Percentiles rank a stretch among this genome's conserved stretches.
Evolutionary conservation across 1,140 invertebrate species (phyloP).

Genomic region (Hylaeus anthracinus): DNA sequence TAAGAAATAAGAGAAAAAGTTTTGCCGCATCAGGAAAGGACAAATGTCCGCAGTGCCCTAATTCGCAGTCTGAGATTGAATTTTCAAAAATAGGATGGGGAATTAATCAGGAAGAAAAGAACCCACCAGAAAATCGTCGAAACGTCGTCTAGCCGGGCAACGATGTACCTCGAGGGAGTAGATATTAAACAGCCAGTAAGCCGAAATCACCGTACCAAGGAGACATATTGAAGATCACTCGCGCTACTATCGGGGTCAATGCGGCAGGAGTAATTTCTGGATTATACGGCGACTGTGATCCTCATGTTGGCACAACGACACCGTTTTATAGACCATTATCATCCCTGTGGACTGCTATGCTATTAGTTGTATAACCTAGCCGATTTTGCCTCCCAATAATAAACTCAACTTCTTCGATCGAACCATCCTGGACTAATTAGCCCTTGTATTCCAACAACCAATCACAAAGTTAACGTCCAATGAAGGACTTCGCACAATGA

Average conservation of each 20-base stretch:
- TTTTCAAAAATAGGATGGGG: slow-evolving; percentile 41
- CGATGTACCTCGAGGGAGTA: slow-evolving; percentile 15
- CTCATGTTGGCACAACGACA: slow-evolving; percentile 35
- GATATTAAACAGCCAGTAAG: slow-evolving; percentile 49
- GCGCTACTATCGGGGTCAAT: slow-evolving; percentile 41
- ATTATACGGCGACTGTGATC: slow-evolving; percentile 52
- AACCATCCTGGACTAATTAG: background rate
- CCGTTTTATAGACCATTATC: slow-evolving; percentile 42
- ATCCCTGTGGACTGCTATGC: background rate
- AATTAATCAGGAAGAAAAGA: slow-evolving; percentile 37
- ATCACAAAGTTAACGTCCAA: background rate
- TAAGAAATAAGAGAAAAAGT: background rate
- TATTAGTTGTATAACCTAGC: slow-evolving; percentile 8
- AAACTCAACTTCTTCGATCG: background rate
- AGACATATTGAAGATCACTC: slow-evolving; percentile 52
- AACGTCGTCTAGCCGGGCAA: background rate
- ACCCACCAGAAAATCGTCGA: slow-evolving; percentile 14
- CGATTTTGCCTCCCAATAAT: background rate
- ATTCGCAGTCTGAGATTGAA: slow-evolving; percentile 24
- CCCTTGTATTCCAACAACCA: background rate
- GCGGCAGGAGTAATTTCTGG: slow-evolving; percentile 51
- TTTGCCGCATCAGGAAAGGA: background rate
- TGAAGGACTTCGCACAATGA: background rate
- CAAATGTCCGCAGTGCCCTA: slow-evolving; percentile 29
- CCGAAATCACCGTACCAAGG: slow-evolving; percentile 39